A percentile compares a stretch with the other conserved stretches of the same genome.
Conservation (phyloP, 53 echinoderm and acorn worm genomes). For the Luidia sarsii region DNA sequence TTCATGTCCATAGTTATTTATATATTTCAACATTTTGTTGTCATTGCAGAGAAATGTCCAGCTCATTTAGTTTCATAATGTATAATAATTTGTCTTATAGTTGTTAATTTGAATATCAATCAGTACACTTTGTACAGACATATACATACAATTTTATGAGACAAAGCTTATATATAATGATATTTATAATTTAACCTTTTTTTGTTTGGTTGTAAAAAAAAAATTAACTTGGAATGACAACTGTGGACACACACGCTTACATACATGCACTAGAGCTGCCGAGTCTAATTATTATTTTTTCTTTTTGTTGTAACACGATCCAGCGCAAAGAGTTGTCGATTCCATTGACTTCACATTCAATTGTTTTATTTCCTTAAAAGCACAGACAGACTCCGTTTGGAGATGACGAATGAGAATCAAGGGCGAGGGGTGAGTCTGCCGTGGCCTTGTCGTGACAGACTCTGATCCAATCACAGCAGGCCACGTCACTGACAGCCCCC, state of each 20-base stretch:
- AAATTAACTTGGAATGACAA: constrained; percentile 43
- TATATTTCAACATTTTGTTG: constrained; percentile 36
- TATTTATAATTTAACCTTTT: constrained; percentile 20
- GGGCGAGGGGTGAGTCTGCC: no score
- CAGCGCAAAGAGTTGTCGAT: constrained; percentile 21
- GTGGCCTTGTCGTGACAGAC: neutral
- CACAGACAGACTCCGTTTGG: no score
- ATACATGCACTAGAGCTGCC: constrained; percentile 20
- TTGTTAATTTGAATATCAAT: constrained; percentile 46
- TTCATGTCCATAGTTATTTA: constrained; percentile 38
- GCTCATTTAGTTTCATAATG: constrained; percentile 34
- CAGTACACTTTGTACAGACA: constrained; percentile 44
- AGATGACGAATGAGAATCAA: no score
- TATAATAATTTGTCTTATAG: constrained; percentile 3
- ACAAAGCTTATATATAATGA: constrained; percentile 45
- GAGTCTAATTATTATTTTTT: neutral
- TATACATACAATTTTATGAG: constrained; percentile 42
- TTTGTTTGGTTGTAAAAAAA: constrained; percentile 28
- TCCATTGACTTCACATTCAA: no score
- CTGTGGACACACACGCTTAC: constrained; percentile 51
- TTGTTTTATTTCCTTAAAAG: no score
- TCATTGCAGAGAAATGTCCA: constrained; percentile 56
- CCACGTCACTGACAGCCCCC: neutral
- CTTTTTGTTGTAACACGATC: constrained; percentile 33
- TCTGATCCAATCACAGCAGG: neutral